These are phyloP conservation scores for Podarcis raffonei DNA, from an alignment of 2,113 vertebrate genomes.

Conservation along the genomic window DNA sequence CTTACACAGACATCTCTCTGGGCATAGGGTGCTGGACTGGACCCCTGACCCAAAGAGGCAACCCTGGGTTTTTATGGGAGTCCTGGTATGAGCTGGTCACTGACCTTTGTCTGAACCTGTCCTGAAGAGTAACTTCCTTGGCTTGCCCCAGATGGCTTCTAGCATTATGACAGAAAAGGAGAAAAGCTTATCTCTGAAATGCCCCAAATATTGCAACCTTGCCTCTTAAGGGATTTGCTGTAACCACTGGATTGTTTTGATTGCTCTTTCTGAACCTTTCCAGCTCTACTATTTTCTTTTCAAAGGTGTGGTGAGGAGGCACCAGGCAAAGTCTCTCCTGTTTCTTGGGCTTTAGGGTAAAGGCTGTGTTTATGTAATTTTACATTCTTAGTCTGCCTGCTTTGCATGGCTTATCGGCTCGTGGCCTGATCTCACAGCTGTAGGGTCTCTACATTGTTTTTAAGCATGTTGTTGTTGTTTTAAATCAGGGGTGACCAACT, in stretches of 20 bases:
- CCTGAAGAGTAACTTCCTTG: too few species aligned
- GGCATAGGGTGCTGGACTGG: background rate
- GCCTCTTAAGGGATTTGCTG: too few species aligned
- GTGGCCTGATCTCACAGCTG: background rate
- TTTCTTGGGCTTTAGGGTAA: background rate
- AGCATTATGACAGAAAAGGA: too few species aligned
- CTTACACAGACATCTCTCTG: background rate
- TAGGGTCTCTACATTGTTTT: background rate
- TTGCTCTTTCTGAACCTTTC: too few species aligned
- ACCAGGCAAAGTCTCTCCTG: background rate
- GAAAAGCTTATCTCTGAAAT: too few species aligned
- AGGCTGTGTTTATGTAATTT: background rate
- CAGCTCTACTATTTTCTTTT: background rate
- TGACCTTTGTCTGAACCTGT: too few species aligned
- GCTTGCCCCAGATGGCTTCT: too few species aligned
- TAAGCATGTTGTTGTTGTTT: background rate
- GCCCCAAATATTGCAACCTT: too few species aligned
- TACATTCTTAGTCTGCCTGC: background rate
- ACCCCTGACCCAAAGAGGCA: background rate
- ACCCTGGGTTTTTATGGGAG: background rate
- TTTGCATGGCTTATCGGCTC: background rate
- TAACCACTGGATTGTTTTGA: too few species aligned
- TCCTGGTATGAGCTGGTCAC: background rate
- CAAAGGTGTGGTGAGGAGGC: too few species aligned
- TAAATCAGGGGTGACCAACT: background rate